A percentile compares a stretch with the other conserved stretches of the same genome.
Conservation (phyloP, 2,113 vertebrate genomes). For the human region GRCh38 chr11:33188001-33188500, state of each 20-base stretch:
- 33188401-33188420: not conserved
- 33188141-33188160: conserved; percentile 49
- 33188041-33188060: not conserved
- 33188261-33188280: not conserved
- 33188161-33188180: conserved; percentile 40
- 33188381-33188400: not conserved
- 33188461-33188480: not conserved
- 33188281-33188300: not conserved
- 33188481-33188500: not conserved
- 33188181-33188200: conserved; percentile 39
- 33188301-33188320: not conserved
- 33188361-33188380: not conserved
- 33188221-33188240: conserved; percentile 20
- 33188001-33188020: not conserved
- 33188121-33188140: conserved; percentile 60
- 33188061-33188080: not conserved
- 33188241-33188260: not conserved
- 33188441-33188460: not conserved
- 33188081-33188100: not conserved
- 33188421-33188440: not conserved
- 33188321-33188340: not conserved
- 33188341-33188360: not conserved
- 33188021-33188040: not conserved
- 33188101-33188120: conserved; percentile 62
- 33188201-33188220: conserved; percentile 67